Percentiles rank a stretch among this genome's conserved stretches.
Conservation (phyloP, 1,140 invertebrate genomes). For the Drosophila asahinai region DNA sequence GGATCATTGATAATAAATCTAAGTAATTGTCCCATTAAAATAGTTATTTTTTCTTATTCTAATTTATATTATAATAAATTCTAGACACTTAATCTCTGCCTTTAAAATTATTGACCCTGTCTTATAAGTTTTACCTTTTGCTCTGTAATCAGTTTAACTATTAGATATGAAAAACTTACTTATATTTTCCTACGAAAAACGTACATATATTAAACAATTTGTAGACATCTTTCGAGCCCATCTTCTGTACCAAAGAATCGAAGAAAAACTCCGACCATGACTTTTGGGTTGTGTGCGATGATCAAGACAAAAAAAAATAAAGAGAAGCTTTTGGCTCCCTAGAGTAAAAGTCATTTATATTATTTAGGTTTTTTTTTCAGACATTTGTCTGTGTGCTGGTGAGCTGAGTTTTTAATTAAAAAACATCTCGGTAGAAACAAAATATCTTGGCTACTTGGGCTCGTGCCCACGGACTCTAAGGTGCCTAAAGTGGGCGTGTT, state of each 20-base stretch:
- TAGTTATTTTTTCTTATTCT: no score
- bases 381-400: slow-evolving; percentile 42
- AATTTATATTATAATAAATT: no score
- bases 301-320: slow-evolving; percentile 13
- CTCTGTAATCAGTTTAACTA: no score
- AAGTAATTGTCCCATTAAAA: no score
- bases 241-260: slow-evolving; percentile 14
- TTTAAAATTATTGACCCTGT: no score
- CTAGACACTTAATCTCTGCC: no score
- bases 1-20: no score
- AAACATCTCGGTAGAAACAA: slow-evolving; percentile 57
- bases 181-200: background rate
- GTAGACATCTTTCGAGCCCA: background rate
- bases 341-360: slow-evolving; percentile 79
- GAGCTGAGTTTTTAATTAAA: slow-evolving; percentile 74
- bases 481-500: slow-evolving; percentile 76
- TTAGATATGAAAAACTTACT: background rate
- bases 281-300: slow-evolving; percentile 55
- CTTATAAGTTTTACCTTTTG: background rate
- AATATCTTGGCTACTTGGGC: slow-evolving; percentile 47
- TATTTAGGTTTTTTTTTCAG: slow-evolving; percentile 62
- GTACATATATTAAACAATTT: background rate
- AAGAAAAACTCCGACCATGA: slow-evolving; percentile 52
- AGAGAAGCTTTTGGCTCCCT: slow-evolving; percentile 53
- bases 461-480: slow-evolving; percentile 65